phyloP scores from a whole-genome alignment of 1,140 invertebrate genomes.

The Oreohelix idahoensis region DNA sequence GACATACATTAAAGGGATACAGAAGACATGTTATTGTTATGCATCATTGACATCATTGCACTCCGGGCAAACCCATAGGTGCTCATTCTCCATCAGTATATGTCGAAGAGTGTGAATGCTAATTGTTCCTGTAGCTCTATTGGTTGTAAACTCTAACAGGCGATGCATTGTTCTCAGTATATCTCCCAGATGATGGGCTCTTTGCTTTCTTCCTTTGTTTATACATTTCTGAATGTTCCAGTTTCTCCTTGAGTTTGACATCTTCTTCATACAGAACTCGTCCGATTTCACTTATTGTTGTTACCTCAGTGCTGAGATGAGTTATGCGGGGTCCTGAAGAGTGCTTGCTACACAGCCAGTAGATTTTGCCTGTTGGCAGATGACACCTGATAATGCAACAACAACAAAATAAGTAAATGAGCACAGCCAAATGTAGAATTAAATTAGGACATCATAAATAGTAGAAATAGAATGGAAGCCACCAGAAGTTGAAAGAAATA shows the following conservation, averaged over 20 bases:
- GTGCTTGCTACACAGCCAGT: conserved; percentile 69
- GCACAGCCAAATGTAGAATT: no score
- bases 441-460: no score
- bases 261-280: conserved; percentile 59
- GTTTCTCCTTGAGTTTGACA: conserved; percentile 53
- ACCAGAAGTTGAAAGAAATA: no score
- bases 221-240: conserved; percentile 49
- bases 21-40: no score
- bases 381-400: conserved; percentile 54
- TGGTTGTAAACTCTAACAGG: neutral
- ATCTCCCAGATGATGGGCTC: neutral
- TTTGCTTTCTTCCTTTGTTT: conserved; percentile 43
- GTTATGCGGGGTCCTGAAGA: conserved; percentile 61
- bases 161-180: conserved; percentile 7
- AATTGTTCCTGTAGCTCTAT: no score
- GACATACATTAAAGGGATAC: neutral
- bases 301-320: conserved; percentile 52
- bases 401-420: no score
- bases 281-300: conserved; percentile 45
- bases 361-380: conserved; percentile 69
- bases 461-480: no score
- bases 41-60: no score
- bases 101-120: no score
- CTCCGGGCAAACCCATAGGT: no score
- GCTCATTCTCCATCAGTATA: no score